These are phyloP conservation scores for Drosophila pseudotalamancana DNA, from an alignment of 2,888 invertebrate species.

Conservation along the genomic window DNA sequence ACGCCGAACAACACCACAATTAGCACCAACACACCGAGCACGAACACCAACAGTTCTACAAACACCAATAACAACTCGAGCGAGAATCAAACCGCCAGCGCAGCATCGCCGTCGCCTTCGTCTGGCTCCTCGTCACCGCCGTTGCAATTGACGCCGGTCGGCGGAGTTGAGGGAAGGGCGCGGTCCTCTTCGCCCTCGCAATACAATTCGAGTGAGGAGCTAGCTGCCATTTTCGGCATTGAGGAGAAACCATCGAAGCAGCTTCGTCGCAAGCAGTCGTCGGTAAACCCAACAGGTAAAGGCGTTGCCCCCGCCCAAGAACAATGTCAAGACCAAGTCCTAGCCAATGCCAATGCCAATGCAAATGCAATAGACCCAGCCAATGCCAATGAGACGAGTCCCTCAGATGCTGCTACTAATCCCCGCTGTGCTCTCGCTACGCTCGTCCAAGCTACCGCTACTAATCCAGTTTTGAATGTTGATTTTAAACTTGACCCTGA, in stretches of 20 bases:
- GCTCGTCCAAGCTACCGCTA: conserved; percentile 56
- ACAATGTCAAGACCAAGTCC: conserved; percentile 18
- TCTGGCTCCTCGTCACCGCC: conserved; percentile 80
- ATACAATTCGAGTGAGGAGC: conserved; percentile 88
- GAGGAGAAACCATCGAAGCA: conserved; percentile 74
- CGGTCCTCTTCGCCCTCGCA: conserved; percentile 85
- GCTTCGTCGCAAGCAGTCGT: conserved; percentile 46
- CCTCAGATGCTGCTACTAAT: conserved; percentile 64
- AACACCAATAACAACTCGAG: conserved; percentile 41
- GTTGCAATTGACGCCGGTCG: conserved; percentile 77
- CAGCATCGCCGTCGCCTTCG: conserved; percentile 1
- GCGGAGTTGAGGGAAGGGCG: conserved; percentile 36
- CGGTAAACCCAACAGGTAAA: conserved; percentile 68
- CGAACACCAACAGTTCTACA: conserved; percentile 33
- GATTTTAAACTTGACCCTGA: conserved; percentile 43
- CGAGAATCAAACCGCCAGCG: conserved; percentile 38
- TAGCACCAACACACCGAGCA: conserved; percentile 61
- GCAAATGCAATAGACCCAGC: no score
- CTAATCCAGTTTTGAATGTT: conserved; percentile 71
- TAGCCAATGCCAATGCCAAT: conserved; percentile 18
- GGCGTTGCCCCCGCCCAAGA: conserved; percentile 54
- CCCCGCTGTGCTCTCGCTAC: conserved; percentile 55
- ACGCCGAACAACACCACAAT: conserved; percentile 81
- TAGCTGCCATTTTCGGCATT: conserved; percentile 87
- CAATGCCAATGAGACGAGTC: conserved; percentile 11